A percentile compares a stretch with the other conserved stretches of the same genome.
phyloP scores from a whole-genome alignment of 2,113 vertebrate species.

The Daphoenositta chrysoptera region DNA sequence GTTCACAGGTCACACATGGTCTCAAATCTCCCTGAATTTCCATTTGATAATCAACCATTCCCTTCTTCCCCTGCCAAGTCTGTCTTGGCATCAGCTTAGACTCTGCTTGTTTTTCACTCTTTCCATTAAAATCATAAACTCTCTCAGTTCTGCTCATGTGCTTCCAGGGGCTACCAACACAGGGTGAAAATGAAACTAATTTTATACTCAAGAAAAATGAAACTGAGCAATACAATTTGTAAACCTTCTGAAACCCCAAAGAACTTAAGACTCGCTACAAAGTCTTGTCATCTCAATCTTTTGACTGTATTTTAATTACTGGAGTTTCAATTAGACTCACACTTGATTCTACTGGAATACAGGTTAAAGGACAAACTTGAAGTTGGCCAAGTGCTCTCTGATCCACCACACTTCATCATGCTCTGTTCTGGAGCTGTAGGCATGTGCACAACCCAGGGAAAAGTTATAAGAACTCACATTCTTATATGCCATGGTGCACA shows the following conservation, averaged over 20 bases:
- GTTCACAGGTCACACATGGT: background rate
- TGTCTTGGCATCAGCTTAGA: background rate
- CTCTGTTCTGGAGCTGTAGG: background rate
- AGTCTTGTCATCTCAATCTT: background rate
- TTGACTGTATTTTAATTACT: background rate
- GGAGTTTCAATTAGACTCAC: background rate
- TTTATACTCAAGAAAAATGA: background rate
- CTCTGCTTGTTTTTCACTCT: background rate
- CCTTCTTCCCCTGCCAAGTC: background rate
- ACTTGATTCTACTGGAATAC: background rate
- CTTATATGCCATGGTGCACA: background rate
- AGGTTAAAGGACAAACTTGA: background rate
- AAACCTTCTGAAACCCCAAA: background rate
- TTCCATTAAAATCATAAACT: background rate
- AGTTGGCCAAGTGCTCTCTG: background rate
- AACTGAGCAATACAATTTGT: background rate
- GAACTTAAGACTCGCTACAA: background rate
- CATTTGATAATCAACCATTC: background rate
- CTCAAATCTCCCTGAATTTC: background rate
- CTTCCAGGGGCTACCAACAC: background rate
- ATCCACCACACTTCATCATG: background rate
- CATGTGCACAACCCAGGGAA: background rate
- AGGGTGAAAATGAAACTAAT: background rate
- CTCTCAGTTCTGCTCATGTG: background rate
- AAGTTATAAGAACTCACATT: background rate